Conservation (phyloP, 2,113 vertebrate genomes). For the Boleophthalmus pectinirostris region DNA sequence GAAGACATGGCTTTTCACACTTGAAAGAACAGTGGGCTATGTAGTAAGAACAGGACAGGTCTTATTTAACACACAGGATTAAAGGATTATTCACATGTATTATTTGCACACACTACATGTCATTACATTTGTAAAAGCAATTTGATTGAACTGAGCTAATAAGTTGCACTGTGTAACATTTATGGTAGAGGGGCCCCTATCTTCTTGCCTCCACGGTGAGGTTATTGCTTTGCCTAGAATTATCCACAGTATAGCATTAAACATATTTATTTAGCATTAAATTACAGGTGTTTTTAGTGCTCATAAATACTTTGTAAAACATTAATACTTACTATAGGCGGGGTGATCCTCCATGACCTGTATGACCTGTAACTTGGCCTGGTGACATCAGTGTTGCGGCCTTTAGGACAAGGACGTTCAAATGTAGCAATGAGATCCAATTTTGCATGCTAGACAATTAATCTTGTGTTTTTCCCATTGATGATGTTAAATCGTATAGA, state of each 20-base stretch:
- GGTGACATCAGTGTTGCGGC: too few relatives aligned
- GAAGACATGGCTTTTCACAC: neutral
- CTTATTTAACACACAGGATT: neutral
- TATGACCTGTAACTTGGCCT: too few relatives aligned
- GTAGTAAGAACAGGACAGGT: neutral
- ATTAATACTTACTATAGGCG: too few relatives aligned
- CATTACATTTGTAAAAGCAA: neutral
- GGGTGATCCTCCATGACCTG: too few relatives aligned
- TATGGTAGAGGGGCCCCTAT: too few relatives aligned
- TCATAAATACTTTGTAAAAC: too few relatives aligned
- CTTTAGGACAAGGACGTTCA: neutral
- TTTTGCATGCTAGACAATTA: neutral
- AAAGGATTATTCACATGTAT: too few relatives aligned
- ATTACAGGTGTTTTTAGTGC: neutral
- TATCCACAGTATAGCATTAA: neutral
- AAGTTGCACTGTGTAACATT: neutral
- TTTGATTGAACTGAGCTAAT: neutral
- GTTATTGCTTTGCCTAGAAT: neutral
- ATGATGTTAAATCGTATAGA: neutral
- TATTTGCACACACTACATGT: too few relatives aligned
- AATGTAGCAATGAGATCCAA: neutral
- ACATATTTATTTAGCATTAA: neutral
- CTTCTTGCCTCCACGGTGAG: neutral
- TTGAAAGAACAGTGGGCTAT: neutral
- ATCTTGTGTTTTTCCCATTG: conserved; percentile 1